Conservation (phyloP, 1,140 invertebrate species). For the Drosophila miranda region DNA sequence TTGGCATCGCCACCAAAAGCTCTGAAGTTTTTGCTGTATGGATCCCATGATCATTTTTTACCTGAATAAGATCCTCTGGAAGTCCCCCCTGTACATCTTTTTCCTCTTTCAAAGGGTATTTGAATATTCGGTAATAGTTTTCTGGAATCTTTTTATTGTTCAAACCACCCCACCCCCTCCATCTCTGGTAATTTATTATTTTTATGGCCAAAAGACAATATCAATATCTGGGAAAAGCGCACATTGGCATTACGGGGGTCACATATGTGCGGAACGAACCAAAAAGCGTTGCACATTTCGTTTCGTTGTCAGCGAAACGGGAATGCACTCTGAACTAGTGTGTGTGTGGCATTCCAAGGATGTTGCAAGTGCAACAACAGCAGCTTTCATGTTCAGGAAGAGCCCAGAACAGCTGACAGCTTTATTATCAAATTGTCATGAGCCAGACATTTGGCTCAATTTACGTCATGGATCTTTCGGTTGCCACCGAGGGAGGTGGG, state of each 20-base stretch:
- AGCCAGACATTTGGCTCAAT: conserved; percentile 72
- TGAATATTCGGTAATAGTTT: too few relatives aligned
- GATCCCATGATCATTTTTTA: too few relatives aligned
- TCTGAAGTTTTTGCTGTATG: too few relatives aligned
- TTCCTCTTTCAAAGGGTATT: too few relatives aligned
- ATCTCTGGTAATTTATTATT: conserved; percentile 73
- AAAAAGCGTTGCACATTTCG: conserved; percentile 57
- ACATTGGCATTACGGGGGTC: conserved; percentile 14
- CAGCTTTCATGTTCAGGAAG: too few relatives aligned
- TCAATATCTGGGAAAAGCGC: conserved; percentile 58
- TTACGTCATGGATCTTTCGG: conserved; percentile 61
- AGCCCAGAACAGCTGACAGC: conserved; percentile 41
- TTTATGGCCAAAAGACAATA: conserved; percentile 66
- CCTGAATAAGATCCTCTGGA: too few relatives aligned
- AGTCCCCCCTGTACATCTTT: too few relatives aligned
- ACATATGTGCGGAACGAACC: conserved; percentile 20
- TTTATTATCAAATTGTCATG: conserved; percentile 78
- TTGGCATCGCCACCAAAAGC: too few relatives aligned
- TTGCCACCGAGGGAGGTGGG: conserved; percentile 6
- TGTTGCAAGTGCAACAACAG: conserved; percentile 5
- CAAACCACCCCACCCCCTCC: too few relatives aligned
- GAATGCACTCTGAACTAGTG: conserved; percentile 51
- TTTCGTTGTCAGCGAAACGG: conserved; percentile 41
- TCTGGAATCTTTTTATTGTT: too few relatives aligned
- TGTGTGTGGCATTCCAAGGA: conserved; percentile 23